Percentiles rank a stretch among this genome's conserved stretches.
Conservation (phyloP, 2,113 vertebrate genomes). For the Pogonocichla stellata region DNA sequence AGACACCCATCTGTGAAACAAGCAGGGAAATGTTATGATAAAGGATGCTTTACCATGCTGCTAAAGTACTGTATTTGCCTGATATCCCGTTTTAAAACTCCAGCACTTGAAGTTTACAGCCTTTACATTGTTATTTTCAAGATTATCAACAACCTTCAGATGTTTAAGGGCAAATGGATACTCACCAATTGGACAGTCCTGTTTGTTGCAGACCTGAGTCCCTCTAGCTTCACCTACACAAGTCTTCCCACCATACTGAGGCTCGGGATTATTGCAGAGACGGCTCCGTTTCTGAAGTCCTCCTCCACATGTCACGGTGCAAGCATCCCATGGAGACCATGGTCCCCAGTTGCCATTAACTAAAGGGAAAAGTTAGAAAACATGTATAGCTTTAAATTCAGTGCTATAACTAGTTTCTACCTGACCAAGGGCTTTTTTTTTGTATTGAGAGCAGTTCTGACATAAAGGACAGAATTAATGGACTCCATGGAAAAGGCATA, state of each 20-base stretch:
- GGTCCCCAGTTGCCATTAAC: conserved; percentile 96
- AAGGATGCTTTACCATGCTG: not conserved
- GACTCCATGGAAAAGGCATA: not conserved
- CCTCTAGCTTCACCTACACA: conserved; percentile 82
- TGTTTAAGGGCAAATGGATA: not conserved
- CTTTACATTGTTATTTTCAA: not conserved
- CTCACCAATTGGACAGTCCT: conserved; percentile 83
- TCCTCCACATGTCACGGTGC: conserved; percentile 90
- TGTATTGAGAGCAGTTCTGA: not conserved
- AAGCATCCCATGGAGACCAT: conserved; percentile 94
- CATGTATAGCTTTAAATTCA: not conserved
- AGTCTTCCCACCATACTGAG: conserved; percentile 90
- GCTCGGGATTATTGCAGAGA: conserved; percentile 89
- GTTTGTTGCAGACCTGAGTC: conserved; percentile 87
- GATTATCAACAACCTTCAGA: not conserved
- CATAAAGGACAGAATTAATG: not conserved
- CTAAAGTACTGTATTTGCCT: not conserved
- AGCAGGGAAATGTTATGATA: not conserved
- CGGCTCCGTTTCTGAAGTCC: conserved; percentile 87
- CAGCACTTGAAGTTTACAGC: not conserved
- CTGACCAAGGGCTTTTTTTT: not conserved
- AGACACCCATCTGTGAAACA: conserved; percentile 89
- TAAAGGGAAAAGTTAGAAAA: conserved; percentile 44
- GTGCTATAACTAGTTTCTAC: not conserved
- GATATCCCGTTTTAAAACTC: not conserved